phyloP scores from a whole-genome alignment of 1,140 invertebrate species.

The Drosophila azteca region DNA sequence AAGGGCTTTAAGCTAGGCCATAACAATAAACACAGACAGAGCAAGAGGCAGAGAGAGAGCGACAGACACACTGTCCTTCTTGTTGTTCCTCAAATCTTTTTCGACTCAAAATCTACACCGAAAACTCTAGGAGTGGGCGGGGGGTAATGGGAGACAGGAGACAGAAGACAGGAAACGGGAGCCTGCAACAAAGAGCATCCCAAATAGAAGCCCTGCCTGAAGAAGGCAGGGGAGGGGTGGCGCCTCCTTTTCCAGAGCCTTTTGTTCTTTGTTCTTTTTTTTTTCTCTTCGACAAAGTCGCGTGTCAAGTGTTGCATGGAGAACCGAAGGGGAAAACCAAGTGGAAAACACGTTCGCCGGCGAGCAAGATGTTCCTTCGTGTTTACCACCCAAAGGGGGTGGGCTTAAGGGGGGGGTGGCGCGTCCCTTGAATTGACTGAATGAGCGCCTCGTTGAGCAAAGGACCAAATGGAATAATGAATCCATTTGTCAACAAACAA shows the following conservation, averaged over 20 bases:
- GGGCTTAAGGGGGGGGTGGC: too few species aligned
- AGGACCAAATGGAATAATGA: constrained; percentile 49
- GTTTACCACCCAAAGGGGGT: too few species aligned
- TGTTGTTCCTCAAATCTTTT: constrained; percentile 42
- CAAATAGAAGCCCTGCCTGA: constrained; percentile 8
- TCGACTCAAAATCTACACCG: constrained; percentile 12
- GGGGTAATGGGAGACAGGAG: too few species aligned
- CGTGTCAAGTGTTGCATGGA: constrained; percentile 65
- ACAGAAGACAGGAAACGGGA: too few species aligned
- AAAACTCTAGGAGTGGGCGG: neutral
- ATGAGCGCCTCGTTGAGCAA: constrained; percentile 52
- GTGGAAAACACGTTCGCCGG: constrained; percentile 10
- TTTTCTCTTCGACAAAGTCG: constrained; percentile 45
- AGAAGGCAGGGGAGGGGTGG: neutral
- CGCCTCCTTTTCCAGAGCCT: neutral
- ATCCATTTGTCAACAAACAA: constrained; percentile 24
- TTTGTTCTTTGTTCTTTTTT: constrained; percentile 24
- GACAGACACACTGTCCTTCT: constrained; percentile 7
- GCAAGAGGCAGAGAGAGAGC: constrained; percentile 17
- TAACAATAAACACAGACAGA: constrained; percentile 61
- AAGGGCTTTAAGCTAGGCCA: constrained; percentile 20
- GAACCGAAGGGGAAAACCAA: constrained; percentile 1
- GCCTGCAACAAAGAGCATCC: too few species aligned
- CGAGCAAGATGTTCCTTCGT: too few species aligned
- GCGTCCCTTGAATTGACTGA: constrained; percentile 21